Evolutionary conservation across 2,113 vertebrate species (phyloP).

Genomic region (Bubalus kerabau): DNA sequence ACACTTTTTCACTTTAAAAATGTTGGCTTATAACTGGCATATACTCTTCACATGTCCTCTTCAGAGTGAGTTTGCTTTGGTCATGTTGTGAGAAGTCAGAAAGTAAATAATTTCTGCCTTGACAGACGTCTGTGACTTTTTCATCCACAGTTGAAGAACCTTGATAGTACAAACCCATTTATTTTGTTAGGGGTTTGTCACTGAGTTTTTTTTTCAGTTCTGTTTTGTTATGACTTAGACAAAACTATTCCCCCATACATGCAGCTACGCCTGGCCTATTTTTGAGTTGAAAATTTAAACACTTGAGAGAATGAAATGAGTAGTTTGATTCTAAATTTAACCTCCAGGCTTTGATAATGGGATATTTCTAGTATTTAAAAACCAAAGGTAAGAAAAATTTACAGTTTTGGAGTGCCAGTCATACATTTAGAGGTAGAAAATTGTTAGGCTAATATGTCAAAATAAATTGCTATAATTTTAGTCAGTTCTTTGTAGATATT

Average conservation of each 20-base stretch:
- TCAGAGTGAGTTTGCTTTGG: not conserved
- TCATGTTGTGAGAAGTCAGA: not conserved
- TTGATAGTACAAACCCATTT: not conserved
- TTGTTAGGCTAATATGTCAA: not conserved
- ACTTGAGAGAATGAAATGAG: not conserved
- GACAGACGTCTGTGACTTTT: not conserved
- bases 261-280: not conserved
- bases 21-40: not conserved
- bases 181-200: not conserved
- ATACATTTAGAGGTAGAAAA: not conserved
- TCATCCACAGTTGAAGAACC: not conserved
- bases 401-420: not conserved
- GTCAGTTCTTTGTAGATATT: not conserved
- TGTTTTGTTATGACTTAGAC: not conserved
- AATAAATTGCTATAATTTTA: slow-evolving; percentile 13
- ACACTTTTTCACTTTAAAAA: not conserved
- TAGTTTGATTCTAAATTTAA: slow-evolving; percentile 3
- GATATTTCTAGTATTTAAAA: not conserved
- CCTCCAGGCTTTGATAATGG: not conserved
- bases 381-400: not conserved
- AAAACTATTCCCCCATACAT: not conserved
- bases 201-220: not conserved
- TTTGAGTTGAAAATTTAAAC: slow-evolving; percentile 18
- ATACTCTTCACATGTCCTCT: not conserved
- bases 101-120: not conserved